Conservation (phyloP, 2,888 invertebrate species). For the Microplitis deprimator region DNA sequence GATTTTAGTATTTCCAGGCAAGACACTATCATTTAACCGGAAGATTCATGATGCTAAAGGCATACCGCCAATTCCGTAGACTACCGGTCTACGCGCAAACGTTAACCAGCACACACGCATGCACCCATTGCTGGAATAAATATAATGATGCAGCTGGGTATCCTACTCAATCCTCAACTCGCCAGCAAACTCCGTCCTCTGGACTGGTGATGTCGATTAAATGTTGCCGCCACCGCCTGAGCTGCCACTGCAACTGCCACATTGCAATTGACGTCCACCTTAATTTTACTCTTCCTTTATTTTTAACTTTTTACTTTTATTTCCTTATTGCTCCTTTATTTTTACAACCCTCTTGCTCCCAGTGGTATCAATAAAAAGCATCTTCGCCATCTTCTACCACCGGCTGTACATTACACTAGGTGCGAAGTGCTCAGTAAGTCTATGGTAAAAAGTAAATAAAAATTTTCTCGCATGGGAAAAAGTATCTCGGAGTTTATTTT, state of each 20-base stretch:
- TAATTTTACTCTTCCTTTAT: neutral
- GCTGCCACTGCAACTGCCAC: no score
- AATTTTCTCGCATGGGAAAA: neutral
- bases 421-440: constrained; percentile 5
- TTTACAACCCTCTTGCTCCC: neutral
- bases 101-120: constrained; percentile 17
- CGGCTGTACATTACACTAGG: neutral
- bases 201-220: constrained; percentile 8
- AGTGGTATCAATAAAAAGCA: neutral
- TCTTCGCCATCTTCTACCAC: neutral
- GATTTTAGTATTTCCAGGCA: constrained; percentile 39
- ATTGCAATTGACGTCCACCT: neutral
- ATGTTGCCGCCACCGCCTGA: neutral
- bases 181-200: neutral
- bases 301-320: neutral
- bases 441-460: no score
- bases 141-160: constrained; percentile 21
- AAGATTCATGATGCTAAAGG: constrained; percentile 35
- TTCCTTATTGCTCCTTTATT: neutral
- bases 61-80: constrained; percentile 33
- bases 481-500: neutral
- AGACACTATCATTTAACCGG: constrained; percentile 42
- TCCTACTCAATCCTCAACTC: neutral
- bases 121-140: neutral
- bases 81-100: constrained; percentile 37